These are phyloP conservation scores for Rhabdophis nuchalis DNA, from an alignment of 2,797 vertebrate species.

Conservation along the genomic window DNA sequence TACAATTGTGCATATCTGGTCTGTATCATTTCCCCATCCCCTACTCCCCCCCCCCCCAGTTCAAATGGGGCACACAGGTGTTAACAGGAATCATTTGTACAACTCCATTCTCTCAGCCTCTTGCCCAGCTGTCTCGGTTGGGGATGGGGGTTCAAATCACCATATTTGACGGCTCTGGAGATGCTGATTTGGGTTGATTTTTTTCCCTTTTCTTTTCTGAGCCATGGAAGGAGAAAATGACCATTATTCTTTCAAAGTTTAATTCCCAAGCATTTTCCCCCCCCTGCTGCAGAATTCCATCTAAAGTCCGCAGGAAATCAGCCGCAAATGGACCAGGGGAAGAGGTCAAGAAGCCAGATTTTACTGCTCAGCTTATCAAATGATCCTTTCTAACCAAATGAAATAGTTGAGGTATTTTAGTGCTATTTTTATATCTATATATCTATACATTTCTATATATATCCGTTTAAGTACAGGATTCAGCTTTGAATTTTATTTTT, in stretches of 20 bases:
- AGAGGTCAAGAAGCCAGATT: slow-evolving; percentile 63
- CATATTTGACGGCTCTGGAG: slow-evolving; percentile 60
- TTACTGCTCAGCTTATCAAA: slow-evolving; percentile 53
- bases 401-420: slow-evolving; percentile 78
- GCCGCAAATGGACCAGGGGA: slow-evolving; percentile 52
- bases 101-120: slow-evolving; percentile 43
- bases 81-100: slow-evolving; percentile 50
- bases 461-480: slow-evolving; percentile 72
- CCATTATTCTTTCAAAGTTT: not conserved
- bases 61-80: slow-evolving; percentile 39
- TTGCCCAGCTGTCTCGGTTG: slow-evolving; percentile 40
- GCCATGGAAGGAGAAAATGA: slow-evolving; percentile 30
- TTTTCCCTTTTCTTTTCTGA: not conserved
- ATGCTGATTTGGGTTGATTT: slow-evolving; percentile 43
- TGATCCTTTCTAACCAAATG: slow-evolving; percentile 67
- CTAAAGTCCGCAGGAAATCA: not conserved
- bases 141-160: slow-evolving; percentile 54
- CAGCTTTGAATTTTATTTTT: slow-evolving; percentile 54
- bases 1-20: slow-evolving; percentile 47
- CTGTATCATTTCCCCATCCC: slow-evolving; percentile 30
- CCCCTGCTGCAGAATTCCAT: not conserved
- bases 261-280: not conserved
- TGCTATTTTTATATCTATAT: slow-evolving; percentile 72
- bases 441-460: slow-evolving; percentile 25
- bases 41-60: no score